These are phyloP conservation scores for Petromus typicus DNA, from an alignment of 2,113 vertebrate genomes.

Conservation along the genomic window DNA sequence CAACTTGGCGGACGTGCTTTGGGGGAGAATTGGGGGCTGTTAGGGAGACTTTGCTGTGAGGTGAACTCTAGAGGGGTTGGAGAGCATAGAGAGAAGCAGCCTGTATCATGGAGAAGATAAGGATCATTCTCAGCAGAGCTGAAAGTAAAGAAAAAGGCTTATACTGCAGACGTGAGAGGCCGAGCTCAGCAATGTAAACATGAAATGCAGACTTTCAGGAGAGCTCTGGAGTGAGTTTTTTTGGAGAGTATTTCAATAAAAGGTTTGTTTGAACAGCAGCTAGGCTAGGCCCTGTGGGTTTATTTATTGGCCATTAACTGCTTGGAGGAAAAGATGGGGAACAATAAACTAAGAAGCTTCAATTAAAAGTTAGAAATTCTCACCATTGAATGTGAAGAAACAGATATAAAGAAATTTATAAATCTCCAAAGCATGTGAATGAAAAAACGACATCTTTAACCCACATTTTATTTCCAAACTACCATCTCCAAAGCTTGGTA, in stretches of 20 bases:
- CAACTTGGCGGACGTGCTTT: background rate
- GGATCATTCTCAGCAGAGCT: constrained; percentile 44
- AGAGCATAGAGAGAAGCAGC: background rate
- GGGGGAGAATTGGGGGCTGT: background rate
- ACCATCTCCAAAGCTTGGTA: background rate
- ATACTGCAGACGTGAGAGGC: constrained; percentile 27
- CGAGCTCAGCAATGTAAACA: background rate
- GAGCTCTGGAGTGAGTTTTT: background rate
- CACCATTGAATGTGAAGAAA: constrained; percentile 41
- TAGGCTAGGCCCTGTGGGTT: background rate
- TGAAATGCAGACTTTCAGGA: background rate
- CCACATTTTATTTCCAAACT: background rate
- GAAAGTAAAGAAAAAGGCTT: constrained; percentile 57
- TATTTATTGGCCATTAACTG: constrained; percentile 49
- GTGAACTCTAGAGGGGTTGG: background rate
- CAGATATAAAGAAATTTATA: background rate
- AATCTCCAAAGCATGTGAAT: constrained; percentile 37
- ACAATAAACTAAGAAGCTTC: constrained; percentile 48
- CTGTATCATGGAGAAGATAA: background rate
- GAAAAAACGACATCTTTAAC: background rate
- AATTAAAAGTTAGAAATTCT: constrained; percentile 65
- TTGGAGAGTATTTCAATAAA: constrained; percentile 31
- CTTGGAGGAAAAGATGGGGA: constrained; percentile 56
- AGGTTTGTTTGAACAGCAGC: constrained; percentile 62
- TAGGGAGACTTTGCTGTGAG: background rate